Base-by-base conservation (phyloP, 1,140 invertebrate species). In the Theocolax elegans region DNA sequence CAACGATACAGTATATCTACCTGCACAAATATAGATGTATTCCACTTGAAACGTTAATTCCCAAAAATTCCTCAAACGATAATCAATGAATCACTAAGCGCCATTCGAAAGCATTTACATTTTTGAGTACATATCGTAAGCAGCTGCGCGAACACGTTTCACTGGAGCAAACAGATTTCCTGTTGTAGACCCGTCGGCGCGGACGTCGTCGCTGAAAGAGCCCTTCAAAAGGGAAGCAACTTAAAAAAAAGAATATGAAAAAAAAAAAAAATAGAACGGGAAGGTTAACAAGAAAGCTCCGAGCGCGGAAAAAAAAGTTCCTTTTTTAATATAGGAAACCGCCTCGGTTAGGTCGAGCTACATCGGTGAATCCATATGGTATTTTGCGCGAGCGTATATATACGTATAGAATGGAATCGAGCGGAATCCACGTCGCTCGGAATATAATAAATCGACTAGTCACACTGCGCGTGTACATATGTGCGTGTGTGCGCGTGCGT, bases 131-230 rank as follows among this genome's bases (percentile, higher is more conserved):
- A 2, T 38, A 10, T 59, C 29, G 27, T 42, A 62, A 42, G 48
- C 67, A 68, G 67, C 40, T 68, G 67, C 13, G 0, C 10, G 31
- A 53, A 23, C 48, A 9, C 29, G 23, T 49, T 48, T 2, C 1
- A 21, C 1, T n/a, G 31, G 10, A 48, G 35, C n/a, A 62, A 60
- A 67, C 66, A 51, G 56, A 67, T 59, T 67, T 51, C 15, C 29
- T 48, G 21, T 51, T 51, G 54, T 49, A 46, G n/a, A 60, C 21
- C 40, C 35, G 23, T 49, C 29, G 53, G 25, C 3, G 40, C 17
- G 21, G 15, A 12, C 6, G 38, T 19, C 38, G 31, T 27, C 38
- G 53, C 21, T 58, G 44, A 68, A 62, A 53, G 46, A 25, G 40
- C 40, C 40, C 40, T 25, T 66, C 48, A 25, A 19, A 40, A 31